Evolutionary conservation across 2,797 vertebrate species (phyloP).

Genomic region (Spondyliosoma cantharus): DNA sequence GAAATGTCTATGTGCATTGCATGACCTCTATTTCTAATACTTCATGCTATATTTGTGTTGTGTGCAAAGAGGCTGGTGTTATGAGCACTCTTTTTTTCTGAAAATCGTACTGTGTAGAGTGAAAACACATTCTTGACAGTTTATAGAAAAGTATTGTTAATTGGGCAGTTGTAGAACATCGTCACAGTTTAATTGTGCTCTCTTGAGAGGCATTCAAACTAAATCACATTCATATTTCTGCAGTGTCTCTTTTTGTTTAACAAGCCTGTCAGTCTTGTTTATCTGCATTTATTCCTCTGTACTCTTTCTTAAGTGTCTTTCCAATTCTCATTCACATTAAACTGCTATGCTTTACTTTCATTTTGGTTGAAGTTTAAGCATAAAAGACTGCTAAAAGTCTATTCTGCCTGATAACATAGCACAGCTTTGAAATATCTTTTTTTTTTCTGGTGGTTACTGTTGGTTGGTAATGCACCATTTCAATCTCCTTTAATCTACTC

Average conservation of each 20-base stretch:
- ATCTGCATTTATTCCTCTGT: background rate
- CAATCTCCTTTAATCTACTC: too few relatives aligned
- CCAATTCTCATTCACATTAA: background rate
- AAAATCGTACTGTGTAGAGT: background rate
- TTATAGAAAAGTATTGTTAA: background rate
- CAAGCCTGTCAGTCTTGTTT: too few relatives aligned
- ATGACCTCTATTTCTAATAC: background rate
- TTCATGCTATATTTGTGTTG: background rate
- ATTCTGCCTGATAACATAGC: background rate
- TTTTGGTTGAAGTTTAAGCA: background rate
- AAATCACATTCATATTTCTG: background rate
- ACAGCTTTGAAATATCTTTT: too few relatives aligned
- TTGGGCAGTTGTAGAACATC: constrained; percentile 1
- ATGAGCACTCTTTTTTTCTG: background rate
- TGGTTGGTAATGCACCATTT: too few relatives aligned
- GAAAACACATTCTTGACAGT: background rate
- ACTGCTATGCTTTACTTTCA: background rate
- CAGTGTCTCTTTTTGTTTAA: background rate
- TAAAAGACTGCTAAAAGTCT: background rate
- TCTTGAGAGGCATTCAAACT: background rate
- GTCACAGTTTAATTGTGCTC: too few relatives aligned
- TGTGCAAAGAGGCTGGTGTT: background rate
- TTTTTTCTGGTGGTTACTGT: too few relatives aligned
- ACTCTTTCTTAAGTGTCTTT: background rate
- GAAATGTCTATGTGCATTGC: background rate